Evolutionary conservation across 2,113 vertebrate species (phyloP).

Genomic region (Ciconia boyciana): DNA sequence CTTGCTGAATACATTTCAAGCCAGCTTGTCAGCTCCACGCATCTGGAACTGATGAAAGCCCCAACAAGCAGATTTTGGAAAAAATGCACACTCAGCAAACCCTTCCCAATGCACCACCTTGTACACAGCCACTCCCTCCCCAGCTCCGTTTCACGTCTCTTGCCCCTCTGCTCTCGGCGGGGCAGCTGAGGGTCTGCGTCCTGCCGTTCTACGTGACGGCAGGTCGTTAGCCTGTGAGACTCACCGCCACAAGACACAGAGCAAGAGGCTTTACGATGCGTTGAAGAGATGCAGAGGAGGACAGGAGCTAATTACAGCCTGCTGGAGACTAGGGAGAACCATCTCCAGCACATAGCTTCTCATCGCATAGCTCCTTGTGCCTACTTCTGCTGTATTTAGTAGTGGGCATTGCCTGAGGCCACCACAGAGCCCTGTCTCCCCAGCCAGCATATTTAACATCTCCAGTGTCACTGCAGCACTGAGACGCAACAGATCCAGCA

Average conservation of each 20-base stretch:
- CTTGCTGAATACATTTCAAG: neutral
- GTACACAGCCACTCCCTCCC: neutral
- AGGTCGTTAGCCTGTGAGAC: neutral
- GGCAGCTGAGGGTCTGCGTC: neutral
- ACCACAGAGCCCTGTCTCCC: neutral
- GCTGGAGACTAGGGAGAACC: neutral
- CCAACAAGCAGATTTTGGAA: neutral
- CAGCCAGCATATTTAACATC: neutral
- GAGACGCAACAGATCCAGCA: neutral
- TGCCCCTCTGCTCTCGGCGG: neutral
- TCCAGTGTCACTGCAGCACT: neutral
- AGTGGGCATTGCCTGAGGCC: neutral
- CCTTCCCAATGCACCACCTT: neutral
- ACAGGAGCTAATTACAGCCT: neutral
- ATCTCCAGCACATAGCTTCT: neutral
- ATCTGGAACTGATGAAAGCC: constrained; percentile 47
- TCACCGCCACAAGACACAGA: neutral
- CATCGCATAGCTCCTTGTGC: neutral
- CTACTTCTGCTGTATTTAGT: neutral
- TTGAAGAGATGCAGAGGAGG: neutral
- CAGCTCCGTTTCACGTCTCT: neutral
- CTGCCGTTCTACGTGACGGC: neutral
- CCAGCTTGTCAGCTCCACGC: neutral
- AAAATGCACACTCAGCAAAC: neutral
- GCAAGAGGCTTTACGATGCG: neutral